Conservation (phyloP, 2,888 invertebrate genomes). For the Coelinius sp. region DNA sequence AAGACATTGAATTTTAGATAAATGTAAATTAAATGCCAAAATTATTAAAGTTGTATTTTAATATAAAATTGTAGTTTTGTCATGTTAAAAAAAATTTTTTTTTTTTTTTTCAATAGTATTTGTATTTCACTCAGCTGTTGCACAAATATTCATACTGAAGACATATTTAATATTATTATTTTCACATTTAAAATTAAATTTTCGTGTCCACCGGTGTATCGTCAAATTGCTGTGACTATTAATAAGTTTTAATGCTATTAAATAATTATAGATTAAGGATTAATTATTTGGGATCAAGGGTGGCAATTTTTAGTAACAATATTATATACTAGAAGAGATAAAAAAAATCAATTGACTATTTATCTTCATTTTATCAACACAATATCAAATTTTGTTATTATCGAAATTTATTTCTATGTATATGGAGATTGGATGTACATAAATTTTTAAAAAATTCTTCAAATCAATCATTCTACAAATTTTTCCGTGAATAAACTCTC, state of each 20-base stretch:
- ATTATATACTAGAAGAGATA: constrained; percentile 32
- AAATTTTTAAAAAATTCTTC: constrained; percentile 20
- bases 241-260: constrained; percentile 54
- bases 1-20: not conserved
- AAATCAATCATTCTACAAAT: not conserved
- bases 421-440: constrained; percentile 35
- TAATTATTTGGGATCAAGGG: constrained; percentile 55
- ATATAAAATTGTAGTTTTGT: not conserved
- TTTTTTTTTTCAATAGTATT: not conserved
- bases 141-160: not conserved
- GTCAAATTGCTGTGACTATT: constrained; percentile 60
- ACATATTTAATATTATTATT: too few species aligned
- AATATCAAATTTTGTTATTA: not conserved
- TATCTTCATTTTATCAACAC: not conserved
- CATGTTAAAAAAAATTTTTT: not conserved
- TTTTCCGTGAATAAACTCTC: not conserved
- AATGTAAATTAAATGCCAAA: constrained; percentile 1
- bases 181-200: not conserved
- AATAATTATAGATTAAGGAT: constrained; percentile 43
- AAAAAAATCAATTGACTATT: not conserved
- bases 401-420: constrained; percentile 21
- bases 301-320: not conserved
- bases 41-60: not conserved
- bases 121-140: not conserved
- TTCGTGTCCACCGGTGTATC: constrained; percentile 18